Conservation (phyloP, 2,113 vertebrate genomes). For the Perognathus longimembris region DNA sequence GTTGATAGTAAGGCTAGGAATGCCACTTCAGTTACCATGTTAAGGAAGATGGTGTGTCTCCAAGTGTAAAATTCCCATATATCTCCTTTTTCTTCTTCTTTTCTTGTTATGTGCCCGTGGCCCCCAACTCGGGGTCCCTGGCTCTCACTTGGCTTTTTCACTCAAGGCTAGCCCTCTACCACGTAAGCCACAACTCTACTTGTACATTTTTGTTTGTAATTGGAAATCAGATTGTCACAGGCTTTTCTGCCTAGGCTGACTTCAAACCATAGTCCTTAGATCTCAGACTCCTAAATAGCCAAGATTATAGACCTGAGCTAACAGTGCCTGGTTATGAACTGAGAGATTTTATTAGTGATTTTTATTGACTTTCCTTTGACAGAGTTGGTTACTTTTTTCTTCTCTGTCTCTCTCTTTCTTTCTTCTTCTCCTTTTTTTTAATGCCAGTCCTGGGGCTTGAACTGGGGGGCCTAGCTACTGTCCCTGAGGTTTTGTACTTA, state of each 20-base stretch:
- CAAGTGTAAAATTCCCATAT: background rate
- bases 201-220: background rate
- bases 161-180: too few relatives aligned
- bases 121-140: too few relatives aligned
- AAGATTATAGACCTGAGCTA: background rate
- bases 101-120: background rate
- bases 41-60: background rate
- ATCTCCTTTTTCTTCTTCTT: background rate
- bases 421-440: too few relatives aligned
- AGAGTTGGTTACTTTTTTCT: conserved; percentile 56
- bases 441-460: too few relatives aligned
- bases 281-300: background rate
- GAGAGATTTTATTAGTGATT: conserved; percentile 56
- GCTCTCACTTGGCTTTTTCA: too few relatives aligned
- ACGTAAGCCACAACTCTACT: too few relatives aligned
- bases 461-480: too few relatives aligned
- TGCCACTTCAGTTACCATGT: conserved; percentile 3
- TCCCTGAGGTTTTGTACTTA: too few relatives aligned
- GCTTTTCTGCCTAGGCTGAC: background rate
- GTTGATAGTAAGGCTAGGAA: background rate
- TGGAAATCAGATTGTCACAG: too few relatives aligned
- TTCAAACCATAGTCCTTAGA: background rate
- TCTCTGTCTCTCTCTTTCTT: too few relatives aligned
- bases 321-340: background rate
- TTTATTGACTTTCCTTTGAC: conserved; percentile 33